Base-by-base conservation (phyloP, 2,888 invertebrate species). In the Meliscaeva auricollis region DNA sequence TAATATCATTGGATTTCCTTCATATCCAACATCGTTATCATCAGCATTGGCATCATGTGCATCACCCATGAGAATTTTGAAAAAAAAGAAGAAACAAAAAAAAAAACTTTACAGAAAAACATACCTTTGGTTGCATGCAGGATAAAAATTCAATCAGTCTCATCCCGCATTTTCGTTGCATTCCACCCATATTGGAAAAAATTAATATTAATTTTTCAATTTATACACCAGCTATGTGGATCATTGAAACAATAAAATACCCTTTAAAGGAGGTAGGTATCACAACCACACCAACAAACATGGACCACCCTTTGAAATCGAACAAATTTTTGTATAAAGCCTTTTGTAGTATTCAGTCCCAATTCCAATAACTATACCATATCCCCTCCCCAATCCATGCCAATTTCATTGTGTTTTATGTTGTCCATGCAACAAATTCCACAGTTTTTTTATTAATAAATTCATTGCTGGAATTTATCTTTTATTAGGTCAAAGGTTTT, bases 71-170 rank as follows among this genome's bases (percentile, higher is more conserved):
- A 22, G 52, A n/a, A n/a, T n/a, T n/a, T n/a, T n/a, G n/a, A 4
- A 22, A 38, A n/a, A 1, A 15, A 15, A 35, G 60, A 22, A 60
- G 20, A 26, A 3, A 48, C n/a, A 32, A 56, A 66, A 58, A 38
- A 50, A 26, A 58, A 38, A 50, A 26, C 48, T 26, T 15, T 9
- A 15, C 11, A 22, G 8, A 46, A 20, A 9, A 22, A 17, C 46
- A 17, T 76, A 50, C 41, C 44, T 35, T 22, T 5, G 9, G 44
- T 26, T 74, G 41, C 44, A 69, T 35, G 41, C 13, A 20, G 56
- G 38, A 44, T 52, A 35, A 44, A 50, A 77, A 62, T 77, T 62
- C 35, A 60, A 77, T 77, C 60, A 54, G 17, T 3, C 9, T 58
- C 17, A 11, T n/a, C 17, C 30, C 22, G 13, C 46, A 46, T 26